Percentiles rank a stretch among this genome's conserved stretches.
phyloP scores from a whole-genome alignment of 2,888 invertebrate species.

The Saturnia japonica region DNA sequence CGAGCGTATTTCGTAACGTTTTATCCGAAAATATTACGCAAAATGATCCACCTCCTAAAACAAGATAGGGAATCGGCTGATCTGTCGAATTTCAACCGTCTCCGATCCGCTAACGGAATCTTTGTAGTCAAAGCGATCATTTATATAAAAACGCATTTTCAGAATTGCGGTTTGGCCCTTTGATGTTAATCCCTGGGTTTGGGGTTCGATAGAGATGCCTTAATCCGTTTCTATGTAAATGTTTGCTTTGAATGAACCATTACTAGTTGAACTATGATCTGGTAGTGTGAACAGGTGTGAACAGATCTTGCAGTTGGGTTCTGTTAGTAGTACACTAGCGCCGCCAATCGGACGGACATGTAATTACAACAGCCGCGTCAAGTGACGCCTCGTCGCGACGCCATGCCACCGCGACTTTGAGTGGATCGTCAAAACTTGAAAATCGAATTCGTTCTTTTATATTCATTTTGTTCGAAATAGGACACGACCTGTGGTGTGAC shows the following conservation, averaged over 20 bases:
- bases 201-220: constrained; percentile 46
- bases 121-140: constrained; percentile 69
- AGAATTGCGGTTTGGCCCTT: constrained; percentile 66
- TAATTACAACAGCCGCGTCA: constrained; percentile 50
- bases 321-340: constrained; percentile 43
- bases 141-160: constrained; percentile 78
- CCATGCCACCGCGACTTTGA: constrained; percentile 47
- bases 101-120: constrained; percentile 68
- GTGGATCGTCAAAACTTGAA: constrained; percentile 61
- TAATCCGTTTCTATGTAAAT: constrained; percentile 52
- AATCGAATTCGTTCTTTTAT: constrained; percentile 57
- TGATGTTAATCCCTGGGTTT: constrained; percentile 77
- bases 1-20: constrained; percentile 23
- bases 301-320: constrained; percentile 41
- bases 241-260: constrained; percentile 48
- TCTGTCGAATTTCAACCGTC: constrained; percentile 54
- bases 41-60: constrained; percentile 57
- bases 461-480: constrained; percentile 41
- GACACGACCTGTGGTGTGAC: neutral
- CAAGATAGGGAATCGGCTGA: constrained; percentile 58
- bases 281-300: constrained; percentile 23
- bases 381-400: constrained; percentile 45
- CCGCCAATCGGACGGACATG: constrained; percentile 46
- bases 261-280: constrained; percentile 38
- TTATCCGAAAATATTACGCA: constrained; percentile 43